phyloP scores from a whole-genome alignment of 2,113 vertebrate genomes.

The Microtus richardsoni region DNA sequence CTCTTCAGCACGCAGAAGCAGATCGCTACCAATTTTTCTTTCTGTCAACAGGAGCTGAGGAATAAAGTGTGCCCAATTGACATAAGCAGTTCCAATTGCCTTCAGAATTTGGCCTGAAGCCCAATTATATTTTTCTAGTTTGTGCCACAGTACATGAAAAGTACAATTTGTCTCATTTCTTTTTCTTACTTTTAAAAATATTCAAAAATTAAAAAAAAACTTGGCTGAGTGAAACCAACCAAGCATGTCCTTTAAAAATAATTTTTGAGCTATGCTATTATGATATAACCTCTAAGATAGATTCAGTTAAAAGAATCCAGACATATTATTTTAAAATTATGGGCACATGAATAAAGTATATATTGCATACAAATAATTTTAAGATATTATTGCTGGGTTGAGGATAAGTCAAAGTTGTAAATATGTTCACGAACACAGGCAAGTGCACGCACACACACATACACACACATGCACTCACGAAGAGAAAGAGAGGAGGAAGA shows the following conservation, averaged over 20 bases:
- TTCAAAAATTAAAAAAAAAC: slow-evolving; percentile 53
- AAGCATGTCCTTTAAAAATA: slow-evolving; percentile 76
- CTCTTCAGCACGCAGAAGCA: slow-evolving; percentile 42
- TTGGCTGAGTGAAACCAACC: slow-evolving; percentile 68
- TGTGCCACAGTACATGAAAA: slow-evolving; percentile 71
- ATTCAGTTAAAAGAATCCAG: slow-evolving; percentile 70
- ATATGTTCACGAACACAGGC: neutral
- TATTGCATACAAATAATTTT: slow-evolving; percentile 73
- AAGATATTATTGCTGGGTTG: slow-evolving; percentile 62
- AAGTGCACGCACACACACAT: neutral
- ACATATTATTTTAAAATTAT: slow-evolving; percentile 76
- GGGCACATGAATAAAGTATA: slow-evolving; percentile 72
- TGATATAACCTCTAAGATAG: slow-evolving; percentile 67
- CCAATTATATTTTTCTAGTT: slow-evolving; percentile 80
- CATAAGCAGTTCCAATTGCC: slow-evolving; percentile 76
- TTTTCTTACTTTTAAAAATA: slow-evolving; percentile 69
- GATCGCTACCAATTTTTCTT: slow-evolving; percentile 80
- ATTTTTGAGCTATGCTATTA: slow-evolving; percentile 73
- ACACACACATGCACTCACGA: neutral
- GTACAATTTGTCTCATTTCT: slow-evolving; percentile 80
- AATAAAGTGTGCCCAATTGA: slow-evolving; percentile 79
- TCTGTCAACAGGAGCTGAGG: slow-evolving; percentile 77
- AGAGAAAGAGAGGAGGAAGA: neutral
- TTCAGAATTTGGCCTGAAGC: slow-evolving; percentile 79
- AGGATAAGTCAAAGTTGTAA: slow-evolving; percentile 72